A percentile compares a stretch with the other conserved stretches of the same genome.
These are phyloP conservation scores for Carollia perspicillata DNA, from an alignment of 2,113 vertebrate species.

Conservation along the genomic window DNA sequence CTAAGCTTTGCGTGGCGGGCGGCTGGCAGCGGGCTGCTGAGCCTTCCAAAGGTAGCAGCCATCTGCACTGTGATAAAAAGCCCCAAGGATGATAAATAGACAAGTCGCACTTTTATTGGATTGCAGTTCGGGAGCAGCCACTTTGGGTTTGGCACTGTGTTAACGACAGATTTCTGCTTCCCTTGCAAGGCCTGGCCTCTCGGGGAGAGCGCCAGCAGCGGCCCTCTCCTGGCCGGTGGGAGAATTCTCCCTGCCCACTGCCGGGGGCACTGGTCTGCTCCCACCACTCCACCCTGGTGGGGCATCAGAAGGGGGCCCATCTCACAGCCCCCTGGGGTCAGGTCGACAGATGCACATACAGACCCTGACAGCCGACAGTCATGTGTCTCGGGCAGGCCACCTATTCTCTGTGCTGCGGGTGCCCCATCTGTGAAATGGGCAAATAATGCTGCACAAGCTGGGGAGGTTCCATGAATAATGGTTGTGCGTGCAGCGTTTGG, in stretches of 20 bases:
- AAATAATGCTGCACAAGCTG: neutral
- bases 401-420: neutral
- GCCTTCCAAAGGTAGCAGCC: constrained; percentile 86
- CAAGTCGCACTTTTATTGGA: constrained; percentile 87
- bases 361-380: neutral
- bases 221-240: neutral
- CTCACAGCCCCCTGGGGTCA: neutral
- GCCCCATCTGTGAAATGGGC: neutral
- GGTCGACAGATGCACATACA: rapidly evolving
- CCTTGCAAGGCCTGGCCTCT: constrained; percentile 62
- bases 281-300: rapidly evolving
- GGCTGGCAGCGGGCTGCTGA: constrained; percentile 82
- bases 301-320: neutral
- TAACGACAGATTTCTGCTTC: constrained; percentile 85
- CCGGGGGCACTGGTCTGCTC: neutral
- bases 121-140: constrained; percentile 85
- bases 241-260: neutral
- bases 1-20: constrained; percentile 77
- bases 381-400: neutral
- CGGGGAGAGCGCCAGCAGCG: neutral
- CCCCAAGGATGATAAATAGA: constrained; percentile 89
- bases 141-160: constrained; percentile 84
- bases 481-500: neutral
- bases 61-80: constrained; percentile 89
- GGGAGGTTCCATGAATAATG: neutral